Base-by-base conservation (phyloP, 2,797 vertebrate species). In the Alauda arvensis region DNA sequence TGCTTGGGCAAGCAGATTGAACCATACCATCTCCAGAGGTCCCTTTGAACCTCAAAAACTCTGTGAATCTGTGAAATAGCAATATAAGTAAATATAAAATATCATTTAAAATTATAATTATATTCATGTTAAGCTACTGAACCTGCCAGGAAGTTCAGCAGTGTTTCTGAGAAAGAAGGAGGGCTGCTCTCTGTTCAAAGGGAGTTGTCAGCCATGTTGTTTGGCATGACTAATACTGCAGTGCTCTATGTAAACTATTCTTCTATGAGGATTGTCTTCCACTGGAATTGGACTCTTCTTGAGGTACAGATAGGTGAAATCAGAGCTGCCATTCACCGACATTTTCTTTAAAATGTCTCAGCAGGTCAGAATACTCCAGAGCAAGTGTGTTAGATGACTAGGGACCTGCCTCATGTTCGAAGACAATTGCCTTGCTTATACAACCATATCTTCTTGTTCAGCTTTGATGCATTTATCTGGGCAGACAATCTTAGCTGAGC, bases 301-400 rank as follows among this genome's bases (percentile, higher is more conserved):
- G 34, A 83, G n/a, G 62, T 70, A 59, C 24, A 70, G 3, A 1
- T 80, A 46, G 13, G 14, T 67, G 46, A 87, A 86, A 63, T 52
- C 33, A 18, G n/a, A 84, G 37, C 49, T 89, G 40, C 29, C 25
- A 21, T 57, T 12, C 45, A 65, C 49, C 28, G 65, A 5, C 39
- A 37, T 25, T 52, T 65, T 77, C n/a, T 89, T 93, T 34, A 71
- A 87, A 90, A 77, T 78, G 46, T 81, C 68, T 85, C n/a, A 87
- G 40, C 55, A 45, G 43, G 33, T 39, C 43, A 42, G 55, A 71
- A 63, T 83, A 52, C 23, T 77, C 63, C 48, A 48, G 78, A 77
- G 53, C 49, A 89, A 66, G 29, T 37, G 8, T 56, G 37, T 68
- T 62, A 89, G 57, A 55, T 65, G 61, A 49, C n/a, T 61, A 31